Evolutionary conservation across 1,140 invertebrate species (phyloP).

Genomic region (Laupala kohalensis): DNA sequence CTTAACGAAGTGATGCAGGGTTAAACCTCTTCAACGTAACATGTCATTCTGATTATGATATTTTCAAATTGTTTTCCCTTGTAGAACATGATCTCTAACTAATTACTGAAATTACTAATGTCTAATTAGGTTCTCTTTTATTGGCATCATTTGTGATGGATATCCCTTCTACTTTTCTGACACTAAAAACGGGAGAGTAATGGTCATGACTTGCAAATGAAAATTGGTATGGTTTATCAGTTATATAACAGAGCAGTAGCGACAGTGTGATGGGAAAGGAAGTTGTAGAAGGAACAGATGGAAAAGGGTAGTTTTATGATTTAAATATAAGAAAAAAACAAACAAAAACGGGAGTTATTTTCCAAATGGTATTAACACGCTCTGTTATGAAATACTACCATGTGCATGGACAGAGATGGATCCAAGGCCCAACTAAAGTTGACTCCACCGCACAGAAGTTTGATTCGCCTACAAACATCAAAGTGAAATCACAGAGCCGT

Average conservation of each 20-base stretch:
- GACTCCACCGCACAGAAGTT: background rate
- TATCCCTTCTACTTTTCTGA: no score
- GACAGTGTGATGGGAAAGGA: background rate
- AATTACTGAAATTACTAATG: no score
- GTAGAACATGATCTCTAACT: no score
- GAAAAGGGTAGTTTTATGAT: background rate
- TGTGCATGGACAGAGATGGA: constrained; percentile 14
- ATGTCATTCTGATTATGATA: no score
- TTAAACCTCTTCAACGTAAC: no score
- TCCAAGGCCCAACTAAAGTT: constrained; percentile 8
- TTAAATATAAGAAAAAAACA: background rate
- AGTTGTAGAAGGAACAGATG: background rate
- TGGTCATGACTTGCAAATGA: no score
- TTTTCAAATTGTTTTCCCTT: no score
- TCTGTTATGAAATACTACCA: constrained; percentile 15
- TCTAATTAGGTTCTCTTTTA: no score
- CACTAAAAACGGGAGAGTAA: no score
- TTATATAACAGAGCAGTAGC: background rate
- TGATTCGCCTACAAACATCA: background rate
- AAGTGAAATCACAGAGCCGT: background rate
- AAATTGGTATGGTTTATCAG: no score
- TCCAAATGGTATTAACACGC: constrained; percentile 13
- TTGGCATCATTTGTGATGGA: no score
- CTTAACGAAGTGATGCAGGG: no score
- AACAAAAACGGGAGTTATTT: background rate